Conservation (phyloP, 2,797 vertebrate genomes). For the Phoeniculus purpureus region DNA sequence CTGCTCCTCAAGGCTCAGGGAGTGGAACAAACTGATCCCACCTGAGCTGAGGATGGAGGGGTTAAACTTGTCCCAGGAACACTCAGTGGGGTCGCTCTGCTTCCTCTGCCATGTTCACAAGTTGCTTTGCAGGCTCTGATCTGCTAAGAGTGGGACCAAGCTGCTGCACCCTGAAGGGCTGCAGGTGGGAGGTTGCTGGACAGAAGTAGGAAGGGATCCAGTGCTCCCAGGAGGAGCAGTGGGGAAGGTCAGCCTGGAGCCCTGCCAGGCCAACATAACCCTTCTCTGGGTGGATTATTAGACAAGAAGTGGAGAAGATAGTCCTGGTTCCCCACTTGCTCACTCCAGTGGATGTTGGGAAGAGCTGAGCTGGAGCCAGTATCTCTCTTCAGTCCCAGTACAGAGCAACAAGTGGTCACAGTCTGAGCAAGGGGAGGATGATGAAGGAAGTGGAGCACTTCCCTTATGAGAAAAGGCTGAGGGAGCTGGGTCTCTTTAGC, state of each 20-base stretch:
- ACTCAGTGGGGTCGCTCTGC: neutral
- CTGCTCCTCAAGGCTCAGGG: neutral
- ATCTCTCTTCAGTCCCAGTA: neutral
- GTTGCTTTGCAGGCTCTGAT: neutral
- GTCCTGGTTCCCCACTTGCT: neutral
- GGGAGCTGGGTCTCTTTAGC: too few species aligned
- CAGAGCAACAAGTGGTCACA: neutral
- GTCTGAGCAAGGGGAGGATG: too few species aligned
- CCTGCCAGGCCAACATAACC: neutral
- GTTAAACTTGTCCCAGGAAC: neutral
- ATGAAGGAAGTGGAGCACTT: too few species aligned
- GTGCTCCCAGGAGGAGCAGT: neutral
- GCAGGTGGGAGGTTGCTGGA: neutral
- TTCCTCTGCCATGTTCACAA: neutral
- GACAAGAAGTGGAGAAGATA: neutral
- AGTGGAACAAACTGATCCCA: neutral
- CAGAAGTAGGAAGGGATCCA: rapidly evolving
- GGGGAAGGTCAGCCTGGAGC: neutral
- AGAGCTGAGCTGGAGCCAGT: neutral
- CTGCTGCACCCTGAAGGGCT: too few species aligned
- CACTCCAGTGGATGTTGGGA: neutral
- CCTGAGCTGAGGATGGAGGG: neutral
- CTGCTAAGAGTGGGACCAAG: rapidly evolving
- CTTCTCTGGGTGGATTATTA: neutral
- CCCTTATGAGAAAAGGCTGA: too few species aligned